A percentile compares a stretch with the other conserved stretches of the same genome.
Evolutionary conservation across 2,888 invertebrate species (phyloP).

Genomic region (Tachina fera): DNA sequence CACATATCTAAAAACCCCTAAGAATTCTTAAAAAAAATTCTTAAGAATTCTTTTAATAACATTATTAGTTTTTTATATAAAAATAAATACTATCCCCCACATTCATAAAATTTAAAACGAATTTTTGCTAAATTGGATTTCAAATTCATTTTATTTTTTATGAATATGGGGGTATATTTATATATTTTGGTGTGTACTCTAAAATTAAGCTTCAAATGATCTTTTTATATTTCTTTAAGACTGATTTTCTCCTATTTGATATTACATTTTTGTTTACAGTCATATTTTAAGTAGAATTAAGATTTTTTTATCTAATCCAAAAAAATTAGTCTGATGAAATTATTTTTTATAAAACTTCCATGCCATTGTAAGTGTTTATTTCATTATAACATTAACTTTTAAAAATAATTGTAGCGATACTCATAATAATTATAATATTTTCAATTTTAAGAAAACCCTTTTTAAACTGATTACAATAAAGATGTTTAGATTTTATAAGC

Average conservation of each 20-base stretch:
- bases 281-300: constrained; percentile 2
- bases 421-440: background rate
- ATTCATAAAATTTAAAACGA: too few species aligned
- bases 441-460: too few species aligned
- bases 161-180: too few species aligned
- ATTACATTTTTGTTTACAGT: background rate
- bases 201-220: constrained; percentile 25
- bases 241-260: constrained; percentile 21
- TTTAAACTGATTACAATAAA: too few species aligned
- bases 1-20: background rate
- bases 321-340: too few species aligned
- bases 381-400: too few species aligned
- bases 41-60: too few species aligned
- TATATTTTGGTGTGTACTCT: background rate
- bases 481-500: too few species aligned
- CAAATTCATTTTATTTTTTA: too few species aligned
- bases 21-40: background rate
- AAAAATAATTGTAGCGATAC: background rate
- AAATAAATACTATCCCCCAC: too few species aligned
- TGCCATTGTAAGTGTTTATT: background rate
- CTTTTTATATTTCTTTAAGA: constrained; percentile 33
- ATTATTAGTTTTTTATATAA: background rate
- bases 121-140: too few species aligned
- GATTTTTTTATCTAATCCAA: background rate
- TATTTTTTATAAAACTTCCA: background rate